Base-by-base conservation (phyloP, 1,140 invertebrate genomes). In the Drosophila pseudoobscura region DNA sequence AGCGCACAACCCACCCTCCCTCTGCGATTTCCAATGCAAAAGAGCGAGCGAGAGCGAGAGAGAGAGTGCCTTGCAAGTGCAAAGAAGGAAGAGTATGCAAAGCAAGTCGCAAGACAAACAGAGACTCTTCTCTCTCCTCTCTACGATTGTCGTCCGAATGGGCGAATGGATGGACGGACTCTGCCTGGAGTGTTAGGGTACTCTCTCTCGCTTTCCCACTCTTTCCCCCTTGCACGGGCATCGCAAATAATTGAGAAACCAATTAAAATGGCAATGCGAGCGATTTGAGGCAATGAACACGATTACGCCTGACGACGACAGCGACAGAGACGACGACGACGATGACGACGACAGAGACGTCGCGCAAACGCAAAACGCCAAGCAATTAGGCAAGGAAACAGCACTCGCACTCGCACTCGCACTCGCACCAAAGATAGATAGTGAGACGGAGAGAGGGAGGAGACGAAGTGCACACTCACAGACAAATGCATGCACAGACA, bases 351-450 rank as follows among this genome's bases (percentile, higher is more conserved):
- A 58, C 44, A 44, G 43, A 52, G 66, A 61, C 69, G 69, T 43
- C 70, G 75, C 75, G 79, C 80, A 83, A 84, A 75, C 79, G 79
- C 79, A 83, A 84, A 79, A 71, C 68, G 68, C 68, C 54, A 52
- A 59, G 54, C 80, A 78, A 83, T 83, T 75, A 71, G 57, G 68
- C 68, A 52, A 60, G 68, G 66, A 71, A 71, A 69, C 65, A 69
- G 35, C 65, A 68, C 60, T 24, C 35, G 35, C 9, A 35, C 29
- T 24, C 35, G 35, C 9, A 35, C 29, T 31, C 29, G 29, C 8
- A 11, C 31, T 35, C 11, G 31, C 0, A 20, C 20, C 20, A 24
- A 8, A 31, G 29, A 31, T 7, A 31, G 6, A 20, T 20, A 20
- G 20, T 20, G 20, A 20, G 20, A 20, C 0, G 17, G 20, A 20